These are phyloP conservation scores for Drosophila peninsularis DNA, from an alignment of 2,888 invertebrate genomes.

Conservation along the genomic window DNA sequence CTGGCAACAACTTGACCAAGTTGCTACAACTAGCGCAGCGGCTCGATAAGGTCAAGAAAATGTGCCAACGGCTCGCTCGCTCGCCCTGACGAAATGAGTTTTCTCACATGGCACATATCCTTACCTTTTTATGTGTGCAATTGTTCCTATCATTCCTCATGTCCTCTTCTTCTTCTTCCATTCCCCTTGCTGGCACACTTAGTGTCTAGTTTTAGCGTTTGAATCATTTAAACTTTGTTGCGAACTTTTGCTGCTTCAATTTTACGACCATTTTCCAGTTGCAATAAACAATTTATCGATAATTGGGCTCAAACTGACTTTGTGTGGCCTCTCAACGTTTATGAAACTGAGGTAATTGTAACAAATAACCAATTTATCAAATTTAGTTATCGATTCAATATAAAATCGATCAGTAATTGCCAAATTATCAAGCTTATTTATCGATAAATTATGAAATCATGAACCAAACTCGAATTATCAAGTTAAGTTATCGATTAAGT, in stretches of 20 bases:
- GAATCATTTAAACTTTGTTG: constrained; percentile 51
- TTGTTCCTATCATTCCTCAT: constrained; percentile 20
- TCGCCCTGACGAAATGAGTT: constrained; percentile 57
- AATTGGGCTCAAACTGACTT: not conserved
- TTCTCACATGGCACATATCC: constrained; percentile 30
- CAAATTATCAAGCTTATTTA: no score
- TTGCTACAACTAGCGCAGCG: constrained; percentile 36
- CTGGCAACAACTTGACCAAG: constrained; percentile 59
- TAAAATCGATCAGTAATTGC: no score
- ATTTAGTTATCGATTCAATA: not conserved
- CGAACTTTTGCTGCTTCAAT: constrained; percentile 33
- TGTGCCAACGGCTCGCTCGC: constrained; percentile 13
- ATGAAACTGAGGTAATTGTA: not conserved
- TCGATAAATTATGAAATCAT: not conserved
- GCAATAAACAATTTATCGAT: constrained; percentile 27
- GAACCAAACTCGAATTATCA: no score
- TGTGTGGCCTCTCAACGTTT: not conserved
- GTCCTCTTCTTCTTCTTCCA: not conserved
- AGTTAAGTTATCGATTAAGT: no score
- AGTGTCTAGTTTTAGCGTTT: constrained; percentile 48
- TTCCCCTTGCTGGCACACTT: constrained; percentile 10
- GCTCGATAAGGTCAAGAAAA: constrained; percentile 11
- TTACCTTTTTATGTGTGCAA: constrained; percentile 40
- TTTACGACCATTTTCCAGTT: not conserved
- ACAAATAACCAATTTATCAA: not conserved